Conservation (phyloP, 2,888 invertebrate species). For the Iselma pallidipennis region DNA sequence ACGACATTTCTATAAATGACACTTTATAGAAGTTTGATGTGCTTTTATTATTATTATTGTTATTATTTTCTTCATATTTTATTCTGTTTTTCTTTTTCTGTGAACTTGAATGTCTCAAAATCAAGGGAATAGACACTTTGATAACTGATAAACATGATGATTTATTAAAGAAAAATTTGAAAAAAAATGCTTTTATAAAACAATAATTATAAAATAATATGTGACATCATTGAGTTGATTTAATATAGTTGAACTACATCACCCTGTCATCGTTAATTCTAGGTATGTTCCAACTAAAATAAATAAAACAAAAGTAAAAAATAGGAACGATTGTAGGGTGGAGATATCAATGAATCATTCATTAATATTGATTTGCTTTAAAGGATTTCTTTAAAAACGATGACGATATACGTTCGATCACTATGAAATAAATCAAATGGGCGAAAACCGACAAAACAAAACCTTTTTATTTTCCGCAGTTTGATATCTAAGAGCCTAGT, state of each 20-base stretch:
- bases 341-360: background rate
- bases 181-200: background rate
- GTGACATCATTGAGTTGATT: background rate
- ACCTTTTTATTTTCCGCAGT: too few species aligned
- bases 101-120: too few species aligned
- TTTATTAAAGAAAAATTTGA: too few species aligned
- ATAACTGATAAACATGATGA: too few species aligned
- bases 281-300: background rate
- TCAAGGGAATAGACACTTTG: too few species aligned
- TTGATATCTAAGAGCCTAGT: too few species aligned
- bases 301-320: background rate
- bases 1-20: background rate
- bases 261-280: background rate
- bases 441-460: too few species aligned
- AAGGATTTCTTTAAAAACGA: background rate
- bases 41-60: background rate
- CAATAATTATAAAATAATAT: background rate
- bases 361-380: background rate
- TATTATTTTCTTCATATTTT: background rate
- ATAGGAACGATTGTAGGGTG: background rate
- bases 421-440: background rate
- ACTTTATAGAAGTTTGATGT: too few species aligned
- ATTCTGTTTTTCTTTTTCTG: too few species aligned
- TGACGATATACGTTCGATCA: background rate
- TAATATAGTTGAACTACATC: background rate